Percentiles rank a stretch among this genome's conserved stretches.
These are phyloP conservation scores for Calliphora vomitoria DNA, from an alignment of 2,888 invertebrate genomes.

Conservation along the genomic window DNA sequence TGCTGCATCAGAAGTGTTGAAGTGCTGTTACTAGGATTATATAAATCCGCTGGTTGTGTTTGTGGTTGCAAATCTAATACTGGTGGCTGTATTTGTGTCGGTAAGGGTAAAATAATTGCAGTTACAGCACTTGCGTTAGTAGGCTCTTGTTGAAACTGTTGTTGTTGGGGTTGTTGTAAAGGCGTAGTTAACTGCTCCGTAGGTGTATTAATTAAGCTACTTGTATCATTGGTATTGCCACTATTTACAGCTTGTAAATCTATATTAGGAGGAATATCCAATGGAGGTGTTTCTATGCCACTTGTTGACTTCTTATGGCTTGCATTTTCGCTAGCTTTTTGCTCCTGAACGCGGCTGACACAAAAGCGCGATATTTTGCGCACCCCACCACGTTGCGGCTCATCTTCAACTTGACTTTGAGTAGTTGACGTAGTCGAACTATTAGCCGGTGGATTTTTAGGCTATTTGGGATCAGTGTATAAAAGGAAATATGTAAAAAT, in stretches of 20 bases:
- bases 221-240: constrained; percentile 70
- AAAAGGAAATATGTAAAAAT: neutral
- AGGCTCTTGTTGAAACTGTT: constrained; percentile 29
- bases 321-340: constrained; percentile 71
- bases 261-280: constrained; percentile 16
- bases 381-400: constrained; percentile 74
- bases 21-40: constrained; percentile 63
- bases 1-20: constrained; percentile 56
- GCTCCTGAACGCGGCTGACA: constrained; percentile 81
- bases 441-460: neutral
- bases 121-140: neutral
- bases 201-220: constrained; percentile 79
- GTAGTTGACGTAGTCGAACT: neutral
- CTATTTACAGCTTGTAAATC: constrained; percentile 57
- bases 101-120: constrained; percentile 31
- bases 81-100: constrained; percentile 46
- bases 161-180: constrained; percentile 33
- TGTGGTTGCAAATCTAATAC: constrained; percentile 65
- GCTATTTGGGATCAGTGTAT: neutral
- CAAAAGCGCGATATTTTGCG: constrained; percentile 81
- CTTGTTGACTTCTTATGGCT: constrained; percentile 24
- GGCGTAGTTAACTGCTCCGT: constrained; percentile 76
- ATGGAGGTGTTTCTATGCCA: constrained; percentile 68
- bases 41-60: constrained; percentile 63
- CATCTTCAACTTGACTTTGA: constrained; percentile 76